These are phyloP conservation scores for Pelobates cultripes DNA, from an alignment of 2,797 vertebrate genomes.

Conservation along the genomic window DNA sequence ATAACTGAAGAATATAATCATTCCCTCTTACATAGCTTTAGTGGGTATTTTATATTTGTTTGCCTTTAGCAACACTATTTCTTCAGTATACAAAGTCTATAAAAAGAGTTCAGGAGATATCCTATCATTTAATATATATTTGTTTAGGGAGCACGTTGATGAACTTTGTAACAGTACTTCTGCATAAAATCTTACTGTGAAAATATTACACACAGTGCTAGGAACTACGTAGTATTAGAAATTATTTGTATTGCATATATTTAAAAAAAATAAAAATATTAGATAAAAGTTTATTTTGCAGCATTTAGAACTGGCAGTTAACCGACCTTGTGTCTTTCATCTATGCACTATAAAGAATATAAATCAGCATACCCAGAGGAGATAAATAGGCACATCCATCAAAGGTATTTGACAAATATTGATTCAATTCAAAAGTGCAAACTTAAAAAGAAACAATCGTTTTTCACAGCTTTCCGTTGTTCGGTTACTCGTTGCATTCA, in stretches of 20 bases:
- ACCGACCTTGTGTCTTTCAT: slow-evolving; percentile 1
- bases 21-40: no score
- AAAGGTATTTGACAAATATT: slow-evolving; percentile 21
- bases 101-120: no score
- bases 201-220: no score
- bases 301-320: slow-evolving; percentile 14
- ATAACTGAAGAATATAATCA: no score
- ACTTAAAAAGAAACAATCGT: slow-evolving; percentile 14
- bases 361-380: slow-evolving; percentile 19
- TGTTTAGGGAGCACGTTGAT: no score
- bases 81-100: no score
- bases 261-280: not conserved
- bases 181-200: no score
- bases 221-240: no score
- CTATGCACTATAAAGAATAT: slow-evolving; percentile 1
- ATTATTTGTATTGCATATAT: not conserved
- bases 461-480: not conserved
- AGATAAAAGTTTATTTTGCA: slow-evolving; percentile 20
- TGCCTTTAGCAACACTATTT: no score
- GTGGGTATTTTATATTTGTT: no score
- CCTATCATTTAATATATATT: no score
- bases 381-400: slow-evolving; percentile 17
- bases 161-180: no score
- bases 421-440: slow-evolving; percentile 4
- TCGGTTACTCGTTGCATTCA: not conserved